Conservation (phyloP, 1,140 invertebrate species). For the Cyclargus thomasi region DNA sequence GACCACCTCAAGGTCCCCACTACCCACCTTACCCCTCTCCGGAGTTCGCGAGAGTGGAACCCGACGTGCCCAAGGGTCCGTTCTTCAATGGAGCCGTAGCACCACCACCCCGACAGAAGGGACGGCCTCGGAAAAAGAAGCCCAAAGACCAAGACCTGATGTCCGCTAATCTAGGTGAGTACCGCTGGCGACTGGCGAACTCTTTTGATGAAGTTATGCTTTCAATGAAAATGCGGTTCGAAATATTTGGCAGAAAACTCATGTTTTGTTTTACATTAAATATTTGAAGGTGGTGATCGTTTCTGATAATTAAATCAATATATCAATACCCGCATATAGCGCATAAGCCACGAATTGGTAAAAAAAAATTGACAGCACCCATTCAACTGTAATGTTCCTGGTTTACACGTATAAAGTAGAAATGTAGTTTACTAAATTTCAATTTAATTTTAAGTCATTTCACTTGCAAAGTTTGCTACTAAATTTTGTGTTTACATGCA, state of each 20-base stretch:
- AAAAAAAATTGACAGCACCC: too few relatives aligned
- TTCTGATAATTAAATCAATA: too few relatives aligned
- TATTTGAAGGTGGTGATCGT: too few relatives aligned
- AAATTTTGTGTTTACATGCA: too few relatives aligned
- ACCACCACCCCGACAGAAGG: constrained; percentile 90
- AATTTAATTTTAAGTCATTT: too few relatives aligned
- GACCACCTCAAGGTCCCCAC: constrained; percentile 74
- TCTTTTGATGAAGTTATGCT: not conserved
- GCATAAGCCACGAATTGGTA: too few relatives aligned
- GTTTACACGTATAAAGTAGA: too few relatives aligned
- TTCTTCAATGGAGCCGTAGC: constrained; percentile 74
- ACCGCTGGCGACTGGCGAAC: not conserved
- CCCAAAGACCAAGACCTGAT: constrained; percentile 90
- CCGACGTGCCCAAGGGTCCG: constrained; percentile 84
- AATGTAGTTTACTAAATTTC: too few relatives aligned
- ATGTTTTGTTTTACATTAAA: too few relatives aligned
- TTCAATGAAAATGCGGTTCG: not conserved
- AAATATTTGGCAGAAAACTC: not conserved
- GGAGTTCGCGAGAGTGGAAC: constrained; percentile 75
- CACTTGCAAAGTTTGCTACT: too few relatives aligned
- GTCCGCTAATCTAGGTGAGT: constrained; percentile 88
- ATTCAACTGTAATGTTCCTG: too few relatives aligned
- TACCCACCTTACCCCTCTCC: constrained; percentile 68
- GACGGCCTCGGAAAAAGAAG: constrained; percentile 92
- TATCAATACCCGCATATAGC: too few relatives aligned